Percentiles rank a stretch among this genome's conserved stretches.
These are phyloP conservation scores for Bujurquina vittata DNA, from an alignment of 2,113 vertebrate genomes.

Conservation along the genomic window DNA sequence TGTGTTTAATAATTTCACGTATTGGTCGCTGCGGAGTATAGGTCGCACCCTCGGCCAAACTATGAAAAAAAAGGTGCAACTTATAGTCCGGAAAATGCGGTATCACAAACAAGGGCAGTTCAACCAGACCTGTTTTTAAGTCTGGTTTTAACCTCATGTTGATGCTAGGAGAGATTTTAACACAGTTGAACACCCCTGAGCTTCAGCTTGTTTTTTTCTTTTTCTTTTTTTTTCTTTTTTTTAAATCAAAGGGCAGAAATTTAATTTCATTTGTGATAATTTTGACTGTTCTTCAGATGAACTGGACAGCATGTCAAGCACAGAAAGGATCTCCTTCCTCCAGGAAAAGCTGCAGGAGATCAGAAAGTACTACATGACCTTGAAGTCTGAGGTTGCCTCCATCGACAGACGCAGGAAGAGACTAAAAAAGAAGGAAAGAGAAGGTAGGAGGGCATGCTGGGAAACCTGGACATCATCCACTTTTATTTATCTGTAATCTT, in stretches of 20 bases:
- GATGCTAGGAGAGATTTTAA: neutral
- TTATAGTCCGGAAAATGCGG: too few relatives aligned
- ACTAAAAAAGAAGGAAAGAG: slow-evolving; percentile 98
- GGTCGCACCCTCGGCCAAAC: too few relatives aligned
- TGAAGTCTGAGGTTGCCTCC: slow-evolving; percentile 98
- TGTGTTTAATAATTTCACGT: too few relatives aligned
- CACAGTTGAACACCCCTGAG: neutral
- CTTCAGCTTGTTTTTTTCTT: too few relatives aligned
- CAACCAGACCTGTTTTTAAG: neutral
- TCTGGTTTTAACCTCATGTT: neutral
- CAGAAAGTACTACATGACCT: slow-evolving; percentile 95
- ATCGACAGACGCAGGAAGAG: slow-evolving; percentile 96
- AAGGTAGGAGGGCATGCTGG: slow-evolving; percentile 82
- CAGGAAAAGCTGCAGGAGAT: slow-evolving; percentile 99
- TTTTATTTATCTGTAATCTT: neutral
- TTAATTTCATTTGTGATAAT: neutral
- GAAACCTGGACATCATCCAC: neutral
- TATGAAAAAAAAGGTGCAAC: too few relatives aligned
- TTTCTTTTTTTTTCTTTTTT: neutral
- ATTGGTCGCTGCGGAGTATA: too few relatives aligned
- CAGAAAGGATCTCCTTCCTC: slow-evolving; percentile 94
- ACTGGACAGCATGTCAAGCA: slow-evolving; percentile 92
- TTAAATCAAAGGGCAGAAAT: neutral
- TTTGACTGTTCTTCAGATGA: slow-evolving; percentile 81
- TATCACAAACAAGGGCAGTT: neutral